Base-by-base conservation (phyloP, 1,140 invertebrate species). In the Calosoma granatense region DNA sequence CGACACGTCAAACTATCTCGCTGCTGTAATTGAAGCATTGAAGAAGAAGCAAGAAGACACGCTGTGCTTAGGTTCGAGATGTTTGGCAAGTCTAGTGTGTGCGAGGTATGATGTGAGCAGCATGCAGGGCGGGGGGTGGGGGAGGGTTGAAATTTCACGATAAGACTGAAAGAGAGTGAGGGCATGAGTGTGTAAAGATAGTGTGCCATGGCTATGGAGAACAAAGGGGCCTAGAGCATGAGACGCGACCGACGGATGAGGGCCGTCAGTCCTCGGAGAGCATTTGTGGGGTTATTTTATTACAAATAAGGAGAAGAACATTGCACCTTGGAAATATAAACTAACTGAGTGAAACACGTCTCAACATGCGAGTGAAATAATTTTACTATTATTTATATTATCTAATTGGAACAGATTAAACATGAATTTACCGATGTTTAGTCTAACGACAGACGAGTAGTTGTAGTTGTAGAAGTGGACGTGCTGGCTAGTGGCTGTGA, bases 211-310 rank as follows among this genome's bases (percentile, higher is more conserved):
- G n/a, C n/a, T n/a, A n/a, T n/a, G n/a, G n/a, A n/a, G 26, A 6
- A 36, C 26, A 6, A 36, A n/a, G 6, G n/a, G 6, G n/a, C 26
- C 26, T 6, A 36, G 26, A 36, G n/a, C 26, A 36, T 9, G 6
- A n/a, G 26, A n/a, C 26, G n/a, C 26, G n/a, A 6, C 6, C 26
- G 6, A 36, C 26, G n/a, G 26, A n/a, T n/a, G 6, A 36, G 6
- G 26, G 26, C 26, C 6, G n/a, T n/a, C 53, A 56, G 59, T 68
- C 68, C 67, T 68, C 26, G 36, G 68, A 68, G 68, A 70, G 65
- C 67, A 63, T 69, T 70, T 67, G 67, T 60, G 65, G 67, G 67
- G 67, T 70, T 70, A 70, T 69, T 70, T 70, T 70, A 70, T 70
- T 70, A 70, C 68, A 68, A 70, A 70, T 70, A 70, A 70, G 68